These are phyloP conservation scores for Sepioteuthis lessoniana DNA, from an alignment of 2,888 invertebrate genomes.

Conservation along the genomic window DNA sequence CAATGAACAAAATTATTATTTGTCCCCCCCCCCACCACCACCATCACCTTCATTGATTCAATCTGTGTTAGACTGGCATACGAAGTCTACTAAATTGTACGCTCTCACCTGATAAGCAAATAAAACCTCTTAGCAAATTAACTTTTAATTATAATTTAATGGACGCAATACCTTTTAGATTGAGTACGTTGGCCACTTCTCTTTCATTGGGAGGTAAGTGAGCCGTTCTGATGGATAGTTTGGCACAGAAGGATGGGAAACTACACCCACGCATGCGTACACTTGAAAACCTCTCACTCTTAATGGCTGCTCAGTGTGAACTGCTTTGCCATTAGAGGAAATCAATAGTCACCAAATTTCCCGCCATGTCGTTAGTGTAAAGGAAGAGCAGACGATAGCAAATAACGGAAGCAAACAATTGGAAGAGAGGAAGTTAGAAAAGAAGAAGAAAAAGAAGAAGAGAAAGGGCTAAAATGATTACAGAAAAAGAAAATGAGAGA, in stretches of 20 bases:
- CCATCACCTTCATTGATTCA: too few relatives aligned
- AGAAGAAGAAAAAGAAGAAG: neutral
- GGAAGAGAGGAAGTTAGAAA: neutral
- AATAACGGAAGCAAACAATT: neutral
- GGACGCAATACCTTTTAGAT: neutral
- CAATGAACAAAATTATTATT: too few relatives aligned
- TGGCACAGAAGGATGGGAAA: neutral
- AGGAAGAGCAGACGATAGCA: slow-evolving; percentile 1
- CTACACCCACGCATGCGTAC: neutral
- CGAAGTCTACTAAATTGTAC: neutral
- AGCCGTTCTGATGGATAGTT: neutral
- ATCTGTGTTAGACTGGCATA: neutral
- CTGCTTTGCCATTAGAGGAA: slow-evolving; percentile 17
- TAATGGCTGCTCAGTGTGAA: neutral
- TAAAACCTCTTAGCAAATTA: neutral
- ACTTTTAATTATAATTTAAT: slow-evolving; percentile 8
- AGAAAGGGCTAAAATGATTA: neutral
- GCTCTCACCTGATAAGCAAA: neutral
- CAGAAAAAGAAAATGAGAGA: neutral
- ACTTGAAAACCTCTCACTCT: neutral
- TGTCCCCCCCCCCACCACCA: too few relatives aligned
- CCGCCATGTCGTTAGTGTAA: slow-evolving; percentile 33
- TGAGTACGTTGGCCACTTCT: neutral
- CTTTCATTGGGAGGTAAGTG: neutral
- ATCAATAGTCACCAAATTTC: neutral